Conservation (phyloP, 2,888 invertebrate genomes). For the Rhagium mordax region DNA sequence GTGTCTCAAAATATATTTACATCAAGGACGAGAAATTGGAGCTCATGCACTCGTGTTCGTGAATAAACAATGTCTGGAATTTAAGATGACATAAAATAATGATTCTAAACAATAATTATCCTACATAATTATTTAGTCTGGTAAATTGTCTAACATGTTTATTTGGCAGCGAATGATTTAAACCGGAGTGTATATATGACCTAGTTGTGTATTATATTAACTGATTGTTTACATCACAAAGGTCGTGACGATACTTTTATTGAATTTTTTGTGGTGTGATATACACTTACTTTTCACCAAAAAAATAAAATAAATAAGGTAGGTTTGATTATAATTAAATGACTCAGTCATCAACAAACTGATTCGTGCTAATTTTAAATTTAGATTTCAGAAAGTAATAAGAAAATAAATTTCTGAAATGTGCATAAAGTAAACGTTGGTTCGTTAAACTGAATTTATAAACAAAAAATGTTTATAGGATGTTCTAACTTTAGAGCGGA, state of each 20-base stretch:
- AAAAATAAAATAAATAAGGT: slow-evolving; percentile 12
- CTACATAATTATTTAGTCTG: not conserved
- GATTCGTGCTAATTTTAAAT: slow-evolving; percentile 27
- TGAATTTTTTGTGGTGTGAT: not conserved
- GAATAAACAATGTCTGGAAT: not conserved
- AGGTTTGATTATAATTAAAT: slow-evolving; percentile 19
- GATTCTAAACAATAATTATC: not conserved
- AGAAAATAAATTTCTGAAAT: slow-evolving; percentile 27
- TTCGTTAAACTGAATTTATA: slow-evolving; percentile 28
- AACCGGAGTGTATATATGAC: not conserved
- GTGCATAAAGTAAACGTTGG: slow-evolving; percentile 29
- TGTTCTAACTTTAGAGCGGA: slow-evolving; percentile 24
- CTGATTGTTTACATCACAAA: not conserved
- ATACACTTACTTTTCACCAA: not conserved
- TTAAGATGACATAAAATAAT: not conserved
- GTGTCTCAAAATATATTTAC: not conserved
- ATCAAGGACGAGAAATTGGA: not conserved
- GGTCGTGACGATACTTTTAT: not conserved
- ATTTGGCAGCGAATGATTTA: not conserved
- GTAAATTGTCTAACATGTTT: not conserved
- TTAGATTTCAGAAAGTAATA: slow-evolving; percentile 6
- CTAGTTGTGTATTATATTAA: not conserved
- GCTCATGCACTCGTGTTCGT: not conserved
- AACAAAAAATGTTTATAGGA: slow-evolving; percentile 17
- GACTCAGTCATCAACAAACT: slow-evolving; percentile 13